A percentile compares a stretch with the other conserved stretches of the same genome.
Evolutionary conservation across 1,140 invertebrate genomes (phyloP).

Genomic region (Psix sp.): DNA sequence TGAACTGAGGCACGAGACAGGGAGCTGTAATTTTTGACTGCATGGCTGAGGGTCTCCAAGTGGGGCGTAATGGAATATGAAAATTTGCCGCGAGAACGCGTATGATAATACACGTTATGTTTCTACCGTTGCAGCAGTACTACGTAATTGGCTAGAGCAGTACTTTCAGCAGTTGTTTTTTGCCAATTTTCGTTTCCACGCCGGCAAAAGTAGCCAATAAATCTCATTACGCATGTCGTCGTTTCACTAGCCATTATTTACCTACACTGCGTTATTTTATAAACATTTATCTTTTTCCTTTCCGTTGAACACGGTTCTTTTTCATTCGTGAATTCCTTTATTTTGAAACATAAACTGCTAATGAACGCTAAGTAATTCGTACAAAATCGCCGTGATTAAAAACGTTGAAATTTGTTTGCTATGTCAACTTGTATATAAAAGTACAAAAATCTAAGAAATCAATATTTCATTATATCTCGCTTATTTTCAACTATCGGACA

Average conservation of each 20-base stretch:
- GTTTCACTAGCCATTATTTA: conserved; percentile 40
- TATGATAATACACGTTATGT: conserved; percentile 42
- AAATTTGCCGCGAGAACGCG: conserved; percentile 34
- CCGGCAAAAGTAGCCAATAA: conserved; percentile 51
- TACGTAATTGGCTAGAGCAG: conserved; percentile 39
- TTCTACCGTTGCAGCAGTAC: conserved; percentile 12
- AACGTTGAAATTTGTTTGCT: too few species aligned
- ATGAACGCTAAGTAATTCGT: neutral
- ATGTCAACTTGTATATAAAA: too few species aligned
- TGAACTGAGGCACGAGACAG: neutral
- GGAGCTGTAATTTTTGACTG: conserved; percentile 1
- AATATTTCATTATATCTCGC: too few species aligned
- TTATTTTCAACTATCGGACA: too few species aligned
- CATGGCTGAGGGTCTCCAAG: neutral
- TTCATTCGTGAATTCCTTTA: conserved; percentile 16
- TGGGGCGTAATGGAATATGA: conserved; percentile 35
- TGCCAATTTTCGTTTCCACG: conserved; percentile 43
- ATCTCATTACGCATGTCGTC: conserved; percentile 55
- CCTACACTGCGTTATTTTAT: conserved; percentile 36
- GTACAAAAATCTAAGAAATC: too few species aligned
- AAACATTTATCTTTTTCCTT: conserved; percentile 32
- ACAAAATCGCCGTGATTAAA: too few species aligned
- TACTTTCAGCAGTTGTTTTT: conserved; percentile 50
- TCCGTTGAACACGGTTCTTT: conserved; percentile 29
- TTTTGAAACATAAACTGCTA: conserved; percentile 6